A percentile compares a stretch with the other conserved stretches of the same genome.
Evolutionary conservation across 2,888 invertebrate species (phyloP).

Genomic region (Oscheius sp.): DNA sequence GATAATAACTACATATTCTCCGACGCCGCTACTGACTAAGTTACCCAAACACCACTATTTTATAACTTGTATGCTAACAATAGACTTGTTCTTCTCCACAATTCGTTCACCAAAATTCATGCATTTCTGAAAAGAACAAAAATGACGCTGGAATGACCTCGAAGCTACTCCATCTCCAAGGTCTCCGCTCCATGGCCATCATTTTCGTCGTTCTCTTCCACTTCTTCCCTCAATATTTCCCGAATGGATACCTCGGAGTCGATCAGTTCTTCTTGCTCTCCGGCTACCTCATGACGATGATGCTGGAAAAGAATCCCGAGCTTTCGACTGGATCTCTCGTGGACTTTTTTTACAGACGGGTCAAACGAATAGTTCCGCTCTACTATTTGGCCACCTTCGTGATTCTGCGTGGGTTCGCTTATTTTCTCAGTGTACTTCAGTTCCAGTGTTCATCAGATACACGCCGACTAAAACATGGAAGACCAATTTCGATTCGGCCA

Average conservation of each 20-base stretch:
- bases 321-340: background rate
- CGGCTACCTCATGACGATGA: conserved; percentile 25
- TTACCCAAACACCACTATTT: too few species aligned
- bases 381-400: background rate
- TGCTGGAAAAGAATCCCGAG: background rate
- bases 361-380: conserved; percentile 18
- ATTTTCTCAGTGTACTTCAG: too few species aligned
- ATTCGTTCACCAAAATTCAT: too few species aligned
- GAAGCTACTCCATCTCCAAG: conserved; percentile 28
- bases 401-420: background rate
- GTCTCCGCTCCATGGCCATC: conserved; percentile 13
- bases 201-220: conserved; percentile 18
- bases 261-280: conserved; percentile 27
- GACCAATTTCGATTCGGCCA: too few species aligned
- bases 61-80: too few species aligned
- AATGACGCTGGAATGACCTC: too few species aligned
- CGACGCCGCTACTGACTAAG: too few species aligned
- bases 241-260: conserved; percentile 27
- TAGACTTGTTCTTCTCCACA: too few species aligned
- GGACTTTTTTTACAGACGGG: conserved; percentile 9
- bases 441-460: too few species aligned
- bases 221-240: conserved; percentile 16
- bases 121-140: too few species aligned
- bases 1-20: too few species aligned
- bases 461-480: too few species aligned